A percentile compares a stretch with the other conserved stretches of the same genome.
phyloP scores from a whole-genome alignment of 2,113 vertebrate genomes.

The Orcinus orca region DNA sequence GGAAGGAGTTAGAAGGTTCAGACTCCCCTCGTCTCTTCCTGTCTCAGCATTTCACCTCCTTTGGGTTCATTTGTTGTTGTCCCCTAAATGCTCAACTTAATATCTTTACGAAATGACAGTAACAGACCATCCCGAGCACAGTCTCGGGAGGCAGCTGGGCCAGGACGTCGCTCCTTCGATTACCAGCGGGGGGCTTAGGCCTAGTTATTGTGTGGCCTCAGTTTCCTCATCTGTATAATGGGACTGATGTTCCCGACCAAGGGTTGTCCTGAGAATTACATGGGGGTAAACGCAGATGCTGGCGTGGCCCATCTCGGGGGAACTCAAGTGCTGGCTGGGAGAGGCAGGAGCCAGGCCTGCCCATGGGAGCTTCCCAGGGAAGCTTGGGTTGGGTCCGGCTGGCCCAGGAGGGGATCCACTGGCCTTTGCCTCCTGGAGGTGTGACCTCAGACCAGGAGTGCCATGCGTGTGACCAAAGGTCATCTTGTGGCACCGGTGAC shows the following conservation, averaged over 20 bases:
- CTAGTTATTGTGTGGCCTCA: accelerated
- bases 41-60: accelerated
- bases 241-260: accelerated
- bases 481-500: accelerated
- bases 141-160: background rate
- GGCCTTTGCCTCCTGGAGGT: background rate
- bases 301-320: accelerated
- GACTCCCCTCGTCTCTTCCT: accelerated
- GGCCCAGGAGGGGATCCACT: background rate
- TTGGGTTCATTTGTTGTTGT: too few relatives aligned
- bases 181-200: background rate
- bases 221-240: accelerated
- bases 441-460: background rate
- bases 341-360: accelerated
- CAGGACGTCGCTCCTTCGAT: accelerated
- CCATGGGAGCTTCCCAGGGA: accelerated
- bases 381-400: background rate
- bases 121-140: accelerated
- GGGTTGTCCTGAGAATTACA: accelerated
- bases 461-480: too few relatives aligned
- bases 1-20: accelerated
- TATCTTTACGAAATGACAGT: background rate
- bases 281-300: background rate
- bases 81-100: background rate
- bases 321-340: too few relatives aligned